Percentiles rank a stretch among this genome's conserved stretches.
Evolutionary conservation across 1,140 invertebrate genomes (phyloP).

Genomic region (Anastatus disparis): DNA sequence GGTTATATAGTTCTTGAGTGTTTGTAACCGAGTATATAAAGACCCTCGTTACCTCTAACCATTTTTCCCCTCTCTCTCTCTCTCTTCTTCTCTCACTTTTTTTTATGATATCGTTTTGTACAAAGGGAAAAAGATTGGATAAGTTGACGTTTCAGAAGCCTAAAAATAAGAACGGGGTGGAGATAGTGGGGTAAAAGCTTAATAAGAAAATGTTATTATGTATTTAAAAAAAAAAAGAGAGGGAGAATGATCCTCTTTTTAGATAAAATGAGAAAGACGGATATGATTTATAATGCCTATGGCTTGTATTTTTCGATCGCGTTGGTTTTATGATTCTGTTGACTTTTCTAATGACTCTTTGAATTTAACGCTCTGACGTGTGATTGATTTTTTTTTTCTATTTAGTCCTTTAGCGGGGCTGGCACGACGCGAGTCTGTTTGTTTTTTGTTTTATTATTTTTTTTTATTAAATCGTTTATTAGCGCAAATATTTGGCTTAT

Average conservation of each 20-base stretch:
- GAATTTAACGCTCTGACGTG: neutral
- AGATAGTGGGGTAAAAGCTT: no score
- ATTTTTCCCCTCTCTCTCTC: no score
- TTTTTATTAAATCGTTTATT: slow-evolving; percentile 7
- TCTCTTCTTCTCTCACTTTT: no score
- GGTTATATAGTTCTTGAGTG: no score
- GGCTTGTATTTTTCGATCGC: neutral
- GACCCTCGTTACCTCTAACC: slow-evolving; percentile 1
- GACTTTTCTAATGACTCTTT: slow-evolving; percentile 27
- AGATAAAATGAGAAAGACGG: slow-evolving; percentile 31
- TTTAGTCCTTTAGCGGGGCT: no score
- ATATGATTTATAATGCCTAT: slow-evolving; percentile 39
- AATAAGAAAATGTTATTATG: slow-evolving; percentile 45
- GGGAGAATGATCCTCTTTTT: slow-evolving; percentile 42
- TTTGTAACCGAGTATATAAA: no score
- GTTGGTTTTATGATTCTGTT: no score
- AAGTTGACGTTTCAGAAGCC: slow-evolving; percentile 31
- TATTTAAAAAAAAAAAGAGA: no score
- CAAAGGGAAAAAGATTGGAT: slow-evolving; percentile 39
- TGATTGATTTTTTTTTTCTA: slow-evolving; percentile 31
- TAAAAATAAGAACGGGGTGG: no score
- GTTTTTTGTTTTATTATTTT: neutral
- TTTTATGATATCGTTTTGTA: slow-evolving; percentile 13
- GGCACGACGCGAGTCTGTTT: neutral
- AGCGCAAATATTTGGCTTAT: slow-evolving; percentile 3